Evolutionary conservation across 2,797 vertebrate species (phyloP).

Genomic region (Myotis daubentonii): DNA sequence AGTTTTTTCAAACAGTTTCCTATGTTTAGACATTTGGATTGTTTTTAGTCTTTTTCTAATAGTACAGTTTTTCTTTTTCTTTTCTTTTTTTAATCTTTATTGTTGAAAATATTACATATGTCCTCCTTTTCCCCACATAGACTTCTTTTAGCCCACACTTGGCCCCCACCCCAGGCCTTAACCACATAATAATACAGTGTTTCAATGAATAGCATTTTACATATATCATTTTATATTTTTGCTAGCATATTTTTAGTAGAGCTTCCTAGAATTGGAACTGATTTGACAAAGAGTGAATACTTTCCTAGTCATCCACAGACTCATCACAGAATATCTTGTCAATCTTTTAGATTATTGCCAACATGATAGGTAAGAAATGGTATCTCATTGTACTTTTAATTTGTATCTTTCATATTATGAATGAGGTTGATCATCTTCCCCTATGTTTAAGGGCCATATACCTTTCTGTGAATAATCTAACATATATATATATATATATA

Average conservation of each 20-base stretch:
- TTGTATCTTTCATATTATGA: background rate
- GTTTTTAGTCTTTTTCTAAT: background rate
- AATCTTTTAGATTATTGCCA: background rate
- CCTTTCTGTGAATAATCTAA: background rate
- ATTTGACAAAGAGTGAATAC: background rate
- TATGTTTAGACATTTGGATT: background rate
- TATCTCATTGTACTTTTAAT: background rate
- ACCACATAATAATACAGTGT: background rate
- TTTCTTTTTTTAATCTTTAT: too few relatives aligned
- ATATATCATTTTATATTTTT: constrained; percentile 5
- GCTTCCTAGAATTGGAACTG: background rate
- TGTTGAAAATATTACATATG: too few relatives aligned
- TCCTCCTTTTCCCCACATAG: too few relatives aligned
- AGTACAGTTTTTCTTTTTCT: background rate
- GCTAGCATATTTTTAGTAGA: background rate
- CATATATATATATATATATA: background rate
- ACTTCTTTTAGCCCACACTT: too few relatives aligned
- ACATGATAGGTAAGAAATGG: background rate
- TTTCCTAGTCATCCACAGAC: background rate
- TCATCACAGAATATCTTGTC: background rate
- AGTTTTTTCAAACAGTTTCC: background rate
- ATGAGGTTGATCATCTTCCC: background rate
- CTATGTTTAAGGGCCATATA: background rate
- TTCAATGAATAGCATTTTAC: background rate
- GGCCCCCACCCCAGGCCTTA: too few relatives aligned